Evolutionary conservation across 2,888 invertebrate genomes (phyloP), one percentile per base, ranked within the genome.

Genomic region (Eucera pruinosa): DNA sequence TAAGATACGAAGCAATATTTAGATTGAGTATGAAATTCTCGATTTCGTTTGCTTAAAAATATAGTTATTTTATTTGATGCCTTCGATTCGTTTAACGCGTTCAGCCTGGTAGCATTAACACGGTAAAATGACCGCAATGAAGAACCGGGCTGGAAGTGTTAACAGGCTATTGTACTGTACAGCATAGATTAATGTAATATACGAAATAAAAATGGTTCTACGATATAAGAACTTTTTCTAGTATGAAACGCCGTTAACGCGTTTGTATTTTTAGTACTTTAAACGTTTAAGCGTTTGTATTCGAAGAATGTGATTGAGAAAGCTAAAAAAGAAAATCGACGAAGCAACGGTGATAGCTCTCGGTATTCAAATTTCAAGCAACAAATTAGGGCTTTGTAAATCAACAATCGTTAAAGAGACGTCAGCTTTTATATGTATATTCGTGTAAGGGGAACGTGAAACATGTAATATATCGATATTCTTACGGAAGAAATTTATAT

Each of bases 171-270:
- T 58, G 48, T 62, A 71, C 36, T 74, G 73, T 81, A 74, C 67
- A 77, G 61, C 41, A 69, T 69, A 70, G 65, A 61, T 69, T 47
- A 54, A 52, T 80, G 69, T 82, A 80, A 73, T n/a, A 74, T 69
- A 71, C 13, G 58, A 33, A 66, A 69, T 71, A 11, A 33, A 52
- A 57, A 15, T 62, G 39, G 50, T 77, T 66, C 58, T 61, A 68
- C 30, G 30, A 30, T 57, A 5, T 82, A 67, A 67, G 18, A 64
- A 41, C 7, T 43, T 30, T 67, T 50, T 20, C 23, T n/a, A 27
- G n/a, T 45, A 47, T 11, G 23, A 41, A 52, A 36, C 11, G 30
- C 30, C 30, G 9, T 36, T 36, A 33, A 33, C 7, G 7, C 33
- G 33, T 33, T 33, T 33, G 7, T 7, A 33, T 33, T 33, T 33